Conservation (phyloP, 2,888 invertebrate species). For the Linnaemya tessellans region DNA sequence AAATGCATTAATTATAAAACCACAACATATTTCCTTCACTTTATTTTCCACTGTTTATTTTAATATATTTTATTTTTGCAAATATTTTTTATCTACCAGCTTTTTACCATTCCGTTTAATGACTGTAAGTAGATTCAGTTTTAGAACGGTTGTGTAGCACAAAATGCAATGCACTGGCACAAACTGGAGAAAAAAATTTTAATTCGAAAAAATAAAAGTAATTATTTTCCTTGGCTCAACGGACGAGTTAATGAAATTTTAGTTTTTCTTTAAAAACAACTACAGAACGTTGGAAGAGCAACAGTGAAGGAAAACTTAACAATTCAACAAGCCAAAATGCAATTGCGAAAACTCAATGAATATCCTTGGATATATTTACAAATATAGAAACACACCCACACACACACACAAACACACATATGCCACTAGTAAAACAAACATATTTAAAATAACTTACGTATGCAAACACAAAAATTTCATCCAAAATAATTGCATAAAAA, state of each 20-base stretch:
- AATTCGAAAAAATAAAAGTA: conserved; percentile 52
- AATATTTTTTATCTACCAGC: conserved; percentile 34
- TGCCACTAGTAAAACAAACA: conserved; percentile 4
- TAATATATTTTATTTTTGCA: not conserved
- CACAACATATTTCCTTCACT: conserved; percentile 58
- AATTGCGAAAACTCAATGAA: conserved; percentile 47
- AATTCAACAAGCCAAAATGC: conserved; percentile 55
- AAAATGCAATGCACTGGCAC: conserved; percentile 1
- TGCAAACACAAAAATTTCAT: conserved; percentile 46
- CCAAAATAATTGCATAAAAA: conserved; percentile 36
- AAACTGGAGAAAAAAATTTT: conserved; percentile 10
- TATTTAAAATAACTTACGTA: conserved; percentile 11
- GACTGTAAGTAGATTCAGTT: conserved; percentile 14
- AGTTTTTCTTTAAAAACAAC: conserved; percentile 56
- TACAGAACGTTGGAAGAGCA: conserved; percentile 24
- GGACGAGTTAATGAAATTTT: conserved; percentile 69
- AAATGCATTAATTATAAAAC: conserved; percentile 72
- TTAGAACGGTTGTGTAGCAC: conserved; percentile 28
- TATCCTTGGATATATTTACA: conserved; percentile 49
- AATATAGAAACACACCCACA: not conserved
- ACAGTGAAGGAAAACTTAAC: conserved; percentile 11
- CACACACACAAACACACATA: not conserved
- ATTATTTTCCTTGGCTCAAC: conserved; percentile 67
- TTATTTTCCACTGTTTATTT: conserved; percentile 25
- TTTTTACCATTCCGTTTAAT: conserved; percentile 36